Conservation (phyloP, 2,797 vertebrate species). For the Neosalanx taihuensis region DNA sequence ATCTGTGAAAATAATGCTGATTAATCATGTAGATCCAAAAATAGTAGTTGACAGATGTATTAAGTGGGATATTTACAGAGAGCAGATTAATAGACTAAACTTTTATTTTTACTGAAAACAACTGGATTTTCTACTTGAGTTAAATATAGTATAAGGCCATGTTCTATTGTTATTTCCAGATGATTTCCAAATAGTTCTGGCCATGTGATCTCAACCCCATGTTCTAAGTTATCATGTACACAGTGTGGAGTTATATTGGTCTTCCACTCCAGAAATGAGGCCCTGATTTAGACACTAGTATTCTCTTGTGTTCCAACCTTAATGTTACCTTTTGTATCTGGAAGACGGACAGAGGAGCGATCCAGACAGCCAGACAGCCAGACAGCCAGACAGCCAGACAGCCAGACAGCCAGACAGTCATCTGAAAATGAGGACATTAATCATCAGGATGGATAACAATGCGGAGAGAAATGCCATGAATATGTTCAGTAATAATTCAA, state of each 20-base stretch:
- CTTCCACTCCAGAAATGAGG: too few relatives aligned
- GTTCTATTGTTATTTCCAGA: conserved; percentile 8
- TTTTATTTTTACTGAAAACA: conserved; percentile 21
- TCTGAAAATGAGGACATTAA: conserved; percentile 20
- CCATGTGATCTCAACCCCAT: too few relatives aligned
- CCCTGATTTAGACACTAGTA: too few relatives aligned
- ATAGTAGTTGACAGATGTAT: conserved; percentile 40
- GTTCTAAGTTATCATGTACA: too few relatives aligned
- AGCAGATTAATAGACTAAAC: conserved; percentile 29
- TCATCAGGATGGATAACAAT: conserved; percentile 26
- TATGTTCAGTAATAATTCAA: conserved; percentile 13
- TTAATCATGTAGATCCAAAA: not conserved
- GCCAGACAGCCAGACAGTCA: not conserved
- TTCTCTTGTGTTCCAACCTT: too few relatives aligned
- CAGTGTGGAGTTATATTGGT: not conserved
- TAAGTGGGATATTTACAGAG: conserved; percentile 32
- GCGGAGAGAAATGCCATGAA: not conserved
- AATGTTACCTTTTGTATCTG: not conserved
- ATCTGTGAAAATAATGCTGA: conserved; percentile 20
- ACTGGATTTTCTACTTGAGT: conserved; percentile 21
- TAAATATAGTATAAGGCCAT: too few relatives aligned
- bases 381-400: not conserved
- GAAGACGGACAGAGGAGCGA: not conserved
- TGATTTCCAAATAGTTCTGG: not conserved
- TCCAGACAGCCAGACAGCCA: not conserved